Conservation (phyloP, 1,140 invertebrate genomes). For the Cyclina sinensis region DNA sequence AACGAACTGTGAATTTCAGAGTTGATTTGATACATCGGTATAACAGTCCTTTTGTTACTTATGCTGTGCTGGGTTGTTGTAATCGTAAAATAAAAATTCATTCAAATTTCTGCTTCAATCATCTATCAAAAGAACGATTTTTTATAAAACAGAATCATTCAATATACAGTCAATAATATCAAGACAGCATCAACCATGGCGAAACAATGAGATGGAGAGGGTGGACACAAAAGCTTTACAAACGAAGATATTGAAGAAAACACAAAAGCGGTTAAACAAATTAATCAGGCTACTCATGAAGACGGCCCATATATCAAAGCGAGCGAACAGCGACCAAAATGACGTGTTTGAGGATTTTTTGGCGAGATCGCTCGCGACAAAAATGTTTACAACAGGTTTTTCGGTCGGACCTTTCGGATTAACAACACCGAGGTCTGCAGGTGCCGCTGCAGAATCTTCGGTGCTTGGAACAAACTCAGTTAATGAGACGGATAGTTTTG, state of each 20-base stretch:
- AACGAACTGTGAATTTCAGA: no score
- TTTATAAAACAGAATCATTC: no score
- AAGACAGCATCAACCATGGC: not conserved
- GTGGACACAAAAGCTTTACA: not conserved
- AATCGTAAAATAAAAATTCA: no score
- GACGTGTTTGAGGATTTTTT: conserved; percentile 21
- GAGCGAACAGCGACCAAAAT: conserved; percentile 25
- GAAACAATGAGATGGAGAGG: conserved; percentile 12
- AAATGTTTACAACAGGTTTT: conserved; percentile 44
- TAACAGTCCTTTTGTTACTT: no score
- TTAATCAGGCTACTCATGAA: conserved; percentile 23
- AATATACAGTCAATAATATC: not conserved
- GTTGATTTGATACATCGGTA: no score
- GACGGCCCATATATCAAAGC: conserved; percentile 27
- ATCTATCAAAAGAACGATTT: no score
- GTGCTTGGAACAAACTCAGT: not conserved
- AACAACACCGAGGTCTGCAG: not conserved
- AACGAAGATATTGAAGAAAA: not conserved
- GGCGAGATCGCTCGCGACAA: not conserved
- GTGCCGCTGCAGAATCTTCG: no score
- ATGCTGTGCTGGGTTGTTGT: no score
- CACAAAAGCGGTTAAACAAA: conserved; percentile 17
- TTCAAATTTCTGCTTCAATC: no score
- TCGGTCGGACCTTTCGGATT: conserved; percentile 41
- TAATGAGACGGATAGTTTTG: not conserved